A percentile compares a stretch with the other conserved stretches of the same genome.
Conservation (phyloP, 2,888 invertebrate species). For the Brachypalpus laphriformis region DNA sequence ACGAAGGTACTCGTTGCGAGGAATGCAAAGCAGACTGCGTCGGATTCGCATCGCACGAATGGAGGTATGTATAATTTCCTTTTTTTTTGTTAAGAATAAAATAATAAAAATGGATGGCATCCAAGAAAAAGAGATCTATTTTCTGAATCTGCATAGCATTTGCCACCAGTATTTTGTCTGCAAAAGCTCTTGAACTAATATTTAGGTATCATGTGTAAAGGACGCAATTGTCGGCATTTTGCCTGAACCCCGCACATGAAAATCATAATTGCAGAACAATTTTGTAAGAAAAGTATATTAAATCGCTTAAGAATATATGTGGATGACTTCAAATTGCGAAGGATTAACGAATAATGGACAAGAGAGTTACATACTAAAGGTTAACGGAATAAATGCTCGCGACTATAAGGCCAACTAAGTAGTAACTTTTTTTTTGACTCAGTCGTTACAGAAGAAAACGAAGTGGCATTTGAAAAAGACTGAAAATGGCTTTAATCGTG, state of each 20-base stretch:
- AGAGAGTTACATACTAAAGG: no score
- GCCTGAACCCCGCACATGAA: not conserved
- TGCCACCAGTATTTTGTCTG: conserved; percentile 7
- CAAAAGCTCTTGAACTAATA: not conserved
- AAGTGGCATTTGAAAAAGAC: no score
- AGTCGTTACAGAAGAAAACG: no score
- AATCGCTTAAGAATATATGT: not conserved
- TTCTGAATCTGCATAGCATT: not conserved
- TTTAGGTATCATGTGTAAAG: conserved; percentile 21
- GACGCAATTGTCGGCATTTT: conserved; percentile 37
- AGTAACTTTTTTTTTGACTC: no score
- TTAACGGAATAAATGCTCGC: no score
- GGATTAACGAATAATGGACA: no score
- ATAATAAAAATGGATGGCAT: not conserved
- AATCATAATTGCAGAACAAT: not conserved
- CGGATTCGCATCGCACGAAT: conserved; percentile 92
- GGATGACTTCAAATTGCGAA: no score
- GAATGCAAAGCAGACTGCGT: conserved; percentile 92
- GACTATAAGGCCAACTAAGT: no score
- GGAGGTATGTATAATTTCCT: conserved; percentile 95
- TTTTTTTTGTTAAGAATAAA: not conserved
- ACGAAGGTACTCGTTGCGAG: conserved; percentile 91
- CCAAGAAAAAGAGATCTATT: no score
- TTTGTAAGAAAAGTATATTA: not conserved
- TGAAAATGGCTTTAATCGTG: no score